These are phyloP conservation scores for Micrasema longulum DNA, from an alignment of 1,140 invertebrate genomes.

Conservation along the genomic window DNA sequence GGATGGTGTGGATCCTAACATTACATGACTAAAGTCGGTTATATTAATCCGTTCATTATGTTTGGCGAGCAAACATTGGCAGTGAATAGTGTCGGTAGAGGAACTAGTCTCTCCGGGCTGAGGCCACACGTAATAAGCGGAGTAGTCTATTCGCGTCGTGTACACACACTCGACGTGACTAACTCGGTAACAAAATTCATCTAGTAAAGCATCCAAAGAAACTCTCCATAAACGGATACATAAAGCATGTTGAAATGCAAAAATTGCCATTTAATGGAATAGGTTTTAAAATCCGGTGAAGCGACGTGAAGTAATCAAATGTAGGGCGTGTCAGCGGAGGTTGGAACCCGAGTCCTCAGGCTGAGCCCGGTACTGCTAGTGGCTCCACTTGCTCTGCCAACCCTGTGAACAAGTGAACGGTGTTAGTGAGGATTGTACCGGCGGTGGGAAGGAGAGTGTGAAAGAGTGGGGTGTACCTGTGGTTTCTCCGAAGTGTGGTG, in stretches of 20 bases:
- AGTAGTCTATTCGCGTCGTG: too few species aligned
- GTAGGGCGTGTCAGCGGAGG: constrained; percentile 8
- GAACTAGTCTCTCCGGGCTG: not conserved
- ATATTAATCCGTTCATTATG: constrained; percentile 8
- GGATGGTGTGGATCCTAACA: constrained; percentile 31
- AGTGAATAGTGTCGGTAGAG: constrained; percentile 38
- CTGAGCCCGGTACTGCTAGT: constrained; percentile 37
- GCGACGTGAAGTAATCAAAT: constrained; percentile 38
- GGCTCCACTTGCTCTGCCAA: constrained; percentile 49
- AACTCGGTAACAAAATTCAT: constrained; percentile 35
- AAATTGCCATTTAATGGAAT: constrained; percentile 31
- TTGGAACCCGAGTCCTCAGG: constrained; percentile 3
- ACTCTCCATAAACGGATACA: constrained; percentile 25
- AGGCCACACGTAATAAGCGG: constrained; percentile 25
- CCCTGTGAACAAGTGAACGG: constrained; percentile 27
- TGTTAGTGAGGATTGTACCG: not conserved
- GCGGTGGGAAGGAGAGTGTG: too few species aligned
- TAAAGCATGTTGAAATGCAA: constrained; percentile 32
- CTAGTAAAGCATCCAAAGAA: constrained; percentile 42
- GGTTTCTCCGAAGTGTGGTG: constrained; percentile 49
- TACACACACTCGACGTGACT: constrained; percentile 4
- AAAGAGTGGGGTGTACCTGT: constrained; percentile 26
- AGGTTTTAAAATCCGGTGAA: constrained; percentile 25
- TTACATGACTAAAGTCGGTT: constrained; percentile 33
- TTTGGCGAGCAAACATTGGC: constrained; percentile 52